phyloP scores from a whole-genome alignment of 1,140 invertebrate species.

The Anastrepha obliqua region DNA sequence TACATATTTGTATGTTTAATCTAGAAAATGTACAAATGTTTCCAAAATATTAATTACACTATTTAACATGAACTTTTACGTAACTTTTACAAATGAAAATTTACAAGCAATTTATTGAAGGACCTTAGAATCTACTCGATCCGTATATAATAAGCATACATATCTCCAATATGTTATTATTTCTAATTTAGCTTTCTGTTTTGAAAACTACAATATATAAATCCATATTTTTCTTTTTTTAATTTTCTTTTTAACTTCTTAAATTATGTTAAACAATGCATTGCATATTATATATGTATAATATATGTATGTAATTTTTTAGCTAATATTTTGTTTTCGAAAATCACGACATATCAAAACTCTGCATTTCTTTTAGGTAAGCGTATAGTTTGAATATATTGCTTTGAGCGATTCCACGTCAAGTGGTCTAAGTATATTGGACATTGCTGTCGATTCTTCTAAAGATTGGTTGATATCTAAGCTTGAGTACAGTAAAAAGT shows the following conservation, averaged over 20 bases:
- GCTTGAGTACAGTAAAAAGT: too few species aligned
- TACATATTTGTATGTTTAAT: too few species aligned
- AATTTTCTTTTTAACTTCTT: neutral
- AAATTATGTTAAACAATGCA: neutral
- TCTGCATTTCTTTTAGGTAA: constrained; percentile 38
- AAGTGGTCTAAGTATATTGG: too few species aligned
- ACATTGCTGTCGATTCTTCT: too few species aligned
- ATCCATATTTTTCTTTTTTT: constrained; percentile 7
- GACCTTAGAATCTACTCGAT: too few species aligned
- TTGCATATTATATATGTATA: neutral
- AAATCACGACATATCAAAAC: constrained; percentile 49
- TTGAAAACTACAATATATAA: neutral
- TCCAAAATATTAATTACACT: too few species aligned
- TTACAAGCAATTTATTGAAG: too few species aligned
- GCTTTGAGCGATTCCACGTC: neutral
- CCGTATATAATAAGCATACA: too few species aligned
- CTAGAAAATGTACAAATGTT: too few species aligned
- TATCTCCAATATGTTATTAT: neutral
- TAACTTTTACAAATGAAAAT: too few species aligned
- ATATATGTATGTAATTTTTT: neutral
- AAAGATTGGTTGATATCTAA: too few species aligned
- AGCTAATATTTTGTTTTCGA: constrained; percentile 21
- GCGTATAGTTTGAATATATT: constrained; percentile 40
- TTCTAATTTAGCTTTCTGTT: neutral
- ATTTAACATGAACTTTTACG: too few species aligned